Conservation (phyloP, 2,888 invertebrate species). For the Oeneis ivallda region DNA sequence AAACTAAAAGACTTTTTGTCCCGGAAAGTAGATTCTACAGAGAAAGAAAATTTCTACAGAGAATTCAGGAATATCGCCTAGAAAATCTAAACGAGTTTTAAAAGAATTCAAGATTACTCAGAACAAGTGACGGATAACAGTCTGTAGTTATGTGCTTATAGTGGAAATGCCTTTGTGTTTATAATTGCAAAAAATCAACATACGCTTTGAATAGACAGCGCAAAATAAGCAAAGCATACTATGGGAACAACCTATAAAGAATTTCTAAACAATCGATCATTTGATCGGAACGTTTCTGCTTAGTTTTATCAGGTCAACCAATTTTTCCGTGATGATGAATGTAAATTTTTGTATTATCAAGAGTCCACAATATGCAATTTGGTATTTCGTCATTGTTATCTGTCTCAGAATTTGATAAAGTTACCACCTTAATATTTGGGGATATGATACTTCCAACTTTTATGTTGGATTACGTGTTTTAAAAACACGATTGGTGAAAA, state of each 20-base stretch:
- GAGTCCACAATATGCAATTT: too few species aligned
- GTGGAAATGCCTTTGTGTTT: slow-evolving; percentile 17
- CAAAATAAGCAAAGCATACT: slow-evolving; percentile 18
- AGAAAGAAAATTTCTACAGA: too few species aligned
- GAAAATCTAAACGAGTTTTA: too few species aligned
- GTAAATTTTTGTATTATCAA: not conserved
- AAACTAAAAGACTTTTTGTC: too few species aligned
- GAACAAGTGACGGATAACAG: not conserved
- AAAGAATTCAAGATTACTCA: not conserved
- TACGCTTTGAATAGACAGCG: slow-evolving; percentile 19
- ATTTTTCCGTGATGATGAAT: not conserved
- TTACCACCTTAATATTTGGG: too few species aligned
- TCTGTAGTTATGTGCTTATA: not conserved
- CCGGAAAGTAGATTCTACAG: too few species aligned
- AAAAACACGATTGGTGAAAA: too few species aligned
- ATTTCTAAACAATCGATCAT: slow-evolving; percentile 22
- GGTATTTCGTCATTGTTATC: too few species aligned
- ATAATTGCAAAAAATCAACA: slow-evolving; percentile 20
- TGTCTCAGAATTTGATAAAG: too few species aligned
- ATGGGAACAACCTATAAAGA: slow-evolving; percentile 14
- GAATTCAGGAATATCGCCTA: too few species aligned
- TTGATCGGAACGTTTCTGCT: slow-evolving; percentile 10
- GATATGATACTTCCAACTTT: too few species aligned
- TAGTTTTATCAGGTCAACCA: slow-evolving; percentile 10
- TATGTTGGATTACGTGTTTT: too few species aligned